Percentiles rank a stretch among this genome's conserved stretches.
phyloP scores from a whole-genome alignment of 2,113 vertebrate genomes.

The Cyanoliseus patagonus region DNA sequence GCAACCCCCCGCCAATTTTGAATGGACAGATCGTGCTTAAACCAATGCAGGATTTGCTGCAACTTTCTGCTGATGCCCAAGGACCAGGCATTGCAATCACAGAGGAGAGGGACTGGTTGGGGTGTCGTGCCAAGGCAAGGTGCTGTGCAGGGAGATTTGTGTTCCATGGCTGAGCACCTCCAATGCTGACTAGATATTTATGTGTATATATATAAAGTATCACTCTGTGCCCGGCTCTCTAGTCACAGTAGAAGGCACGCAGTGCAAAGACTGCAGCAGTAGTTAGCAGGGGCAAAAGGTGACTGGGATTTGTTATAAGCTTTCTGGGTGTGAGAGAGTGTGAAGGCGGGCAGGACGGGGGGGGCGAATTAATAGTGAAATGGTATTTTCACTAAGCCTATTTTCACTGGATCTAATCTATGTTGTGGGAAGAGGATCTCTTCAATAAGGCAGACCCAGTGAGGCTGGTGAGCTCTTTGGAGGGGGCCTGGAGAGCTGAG shows the following conservation, averaged over 20 bases:
- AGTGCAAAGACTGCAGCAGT: constrained; percentile 2
- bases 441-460: constrained; percentile 1
- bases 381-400: constrained; percentile 61
- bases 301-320: constrained; percentile 60
- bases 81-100: not conserved
- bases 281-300: constrained; percentile 55
- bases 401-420: constrained; percentile 63
- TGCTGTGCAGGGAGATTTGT: constrained; percentile 1
- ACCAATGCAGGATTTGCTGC: not conserved
- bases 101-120: not conserved
- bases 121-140: not conserved
- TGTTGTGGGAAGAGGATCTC: constrained; percentile 47
- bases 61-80: constrained; percentile 58
- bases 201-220: not conserved
- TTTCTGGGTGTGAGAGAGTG: constrained; percentile 48
- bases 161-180: not conserved
- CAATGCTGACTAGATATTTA: not conserved
- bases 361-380: constrained; percentile 37
- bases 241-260: not conserved
- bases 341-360: not conserved
- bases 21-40: constrained; percentile 8
- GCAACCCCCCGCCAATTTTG: constrained; percentile 24
- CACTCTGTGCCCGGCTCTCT: not conserved
- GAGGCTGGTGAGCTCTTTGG: constrained; percentile 10
- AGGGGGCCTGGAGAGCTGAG: not conserved